Evolutionary conservation across 1,140 invertebrate species (phyloP).

Genomic region (Lysiphlebus fabarum): DNA sequence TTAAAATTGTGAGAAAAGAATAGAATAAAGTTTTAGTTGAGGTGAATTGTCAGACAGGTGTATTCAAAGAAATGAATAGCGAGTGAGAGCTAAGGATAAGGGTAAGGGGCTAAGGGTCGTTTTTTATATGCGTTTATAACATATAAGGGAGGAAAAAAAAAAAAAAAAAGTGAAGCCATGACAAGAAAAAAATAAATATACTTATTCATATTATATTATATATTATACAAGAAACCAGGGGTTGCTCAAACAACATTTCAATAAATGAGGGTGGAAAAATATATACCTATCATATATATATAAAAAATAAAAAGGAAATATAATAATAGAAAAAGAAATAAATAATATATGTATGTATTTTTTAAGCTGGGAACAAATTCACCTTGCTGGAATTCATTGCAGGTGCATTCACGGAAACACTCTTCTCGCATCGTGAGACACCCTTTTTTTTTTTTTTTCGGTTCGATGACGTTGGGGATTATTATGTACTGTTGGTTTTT

Average conservation of each 20-base stretch:
- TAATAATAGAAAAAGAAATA: too few species aligned
- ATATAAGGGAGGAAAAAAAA: too few species aligned
- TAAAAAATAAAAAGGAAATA: not conserved
- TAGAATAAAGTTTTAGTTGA: not conserved
- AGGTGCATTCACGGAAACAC: constrained; percentile 42
- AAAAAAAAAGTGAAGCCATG: too few species aligned
- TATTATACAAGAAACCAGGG: too few species aligned
- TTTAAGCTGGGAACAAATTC: constrained; percentile 11
- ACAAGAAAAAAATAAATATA: not conserved
- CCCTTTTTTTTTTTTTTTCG: constrained; percentile 25
- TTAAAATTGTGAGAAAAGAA: not conserved
- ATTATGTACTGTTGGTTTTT: not conserved
- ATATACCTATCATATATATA: too few species aligned
- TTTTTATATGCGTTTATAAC: too few species aligned
- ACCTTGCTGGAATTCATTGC: constrained; percentile 10
- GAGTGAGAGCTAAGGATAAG: too few species aligned
- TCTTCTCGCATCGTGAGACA: constrained; percentile 35
- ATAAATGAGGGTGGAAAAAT: not conserved
- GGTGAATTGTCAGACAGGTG: constrained; percentile 19
- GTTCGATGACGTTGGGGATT: not conserved
- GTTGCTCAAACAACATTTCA: not conserved
- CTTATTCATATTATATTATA: too few species aligned
- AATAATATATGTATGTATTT: too few species aligned
- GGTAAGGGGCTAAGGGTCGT: too few species aligned
- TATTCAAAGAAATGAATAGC: constrained; percentile 24